A percentile compares a stretch with the other conserved stretches of the same genome.
Evolutionary conservation across 2,113 vertebrate genomes (phyloP).

Genomic region (Asarcornis scutulata): DNA sequence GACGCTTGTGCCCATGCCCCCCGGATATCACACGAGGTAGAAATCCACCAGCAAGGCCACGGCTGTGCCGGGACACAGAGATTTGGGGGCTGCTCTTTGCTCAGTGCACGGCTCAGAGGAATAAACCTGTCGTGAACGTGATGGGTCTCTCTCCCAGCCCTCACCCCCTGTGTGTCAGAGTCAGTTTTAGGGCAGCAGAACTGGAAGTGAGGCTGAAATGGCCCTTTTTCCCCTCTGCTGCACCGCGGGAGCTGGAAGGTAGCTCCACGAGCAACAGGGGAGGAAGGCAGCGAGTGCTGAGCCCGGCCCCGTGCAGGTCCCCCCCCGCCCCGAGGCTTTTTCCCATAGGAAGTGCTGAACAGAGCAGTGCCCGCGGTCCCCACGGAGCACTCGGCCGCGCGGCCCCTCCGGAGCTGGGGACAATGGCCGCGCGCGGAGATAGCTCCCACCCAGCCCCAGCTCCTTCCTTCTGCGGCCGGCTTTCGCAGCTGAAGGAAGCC

Average conservation of each 20-base stretch:
- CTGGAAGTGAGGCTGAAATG: slow-evolving; percentile 58
- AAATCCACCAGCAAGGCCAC: background rate
- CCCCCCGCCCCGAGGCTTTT: slow-evolving; percentile 72
- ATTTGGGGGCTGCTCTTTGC: background rate
- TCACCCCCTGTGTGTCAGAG: background rate
- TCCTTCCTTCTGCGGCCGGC: slow-evolving; percentile 61
- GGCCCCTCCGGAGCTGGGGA: slow-evolving; percentile 69
- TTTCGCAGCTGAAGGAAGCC: slow-evolving; percentile 67
- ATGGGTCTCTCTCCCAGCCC: background rate
- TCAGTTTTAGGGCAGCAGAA: slow-evolving; percentile 49
- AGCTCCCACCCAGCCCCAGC: slow-evolving; percentile 36
- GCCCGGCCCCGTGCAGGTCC: slow-evolving; percentile 59
- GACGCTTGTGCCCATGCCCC: fast-evolving
- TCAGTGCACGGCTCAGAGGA: background rate
- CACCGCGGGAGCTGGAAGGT: slow-evolving; percentile 45
- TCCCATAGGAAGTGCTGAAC: slow-evolving; percentile 82
- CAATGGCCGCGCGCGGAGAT: slow-evolving; percentile 60
- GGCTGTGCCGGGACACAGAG: fast-evolving
- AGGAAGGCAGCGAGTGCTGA: slow-evolving; percentile 60
- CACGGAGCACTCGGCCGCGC: slow-evolving; percentile 56
- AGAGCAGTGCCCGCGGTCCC: slow-evolving; percentile 80
- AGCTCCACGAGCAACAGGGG: slow-evolving; percentile 14
- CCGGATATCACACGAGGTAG: fast-evolving
- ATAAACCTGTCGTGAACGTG: background rate
- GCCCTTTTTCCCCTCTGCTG: background rate